Evolutionary conservation across 2,113 vertebrate genomes (phyloP).

Genomic region (Nothocercus julius): DNA sequence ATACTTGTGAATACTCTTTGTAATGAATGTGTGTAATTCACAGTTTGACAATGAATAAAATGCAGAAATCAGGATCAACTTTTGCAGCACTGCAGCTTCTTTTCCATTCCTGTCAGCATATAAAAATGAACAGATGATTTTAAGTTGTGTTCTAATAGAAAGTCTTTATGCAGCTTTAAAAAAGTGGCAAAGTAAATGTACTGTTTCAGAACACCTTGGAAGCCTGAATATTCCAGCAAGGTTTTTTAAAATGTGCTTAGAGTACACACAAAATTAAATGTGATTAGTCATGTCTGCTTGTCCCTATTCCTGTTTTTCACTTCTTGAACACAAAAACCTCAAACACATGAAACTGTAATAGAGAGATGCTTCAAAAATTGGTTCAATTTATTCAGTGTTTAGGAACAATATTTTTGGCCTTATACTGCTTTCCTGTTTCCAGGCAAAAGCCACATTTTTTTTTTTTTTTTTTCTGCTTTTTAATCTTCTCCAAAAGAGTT

Average conservation of each 20-base stretch:
- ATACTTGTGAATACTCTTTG: constrained; percentile 21
- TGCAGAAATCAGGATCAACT: not conserved
- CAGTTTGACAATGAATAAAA: not conserved
- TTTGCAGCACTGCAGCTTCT: not conserved
- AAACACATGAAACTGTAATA: constrained; percentile 12
- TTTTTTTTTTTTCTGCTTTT: not conserved
- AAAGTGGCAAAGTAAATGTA: not conserved
- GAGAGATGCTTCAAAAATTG: constrained; percentile 42
- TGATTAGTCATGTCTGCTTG: constrained; percentile 41
- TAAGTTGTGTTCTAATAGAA: not conserved
- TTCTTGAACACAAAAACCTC: constrained; percentile 31
- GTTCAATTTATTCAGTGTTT: constrained; percentile 29
- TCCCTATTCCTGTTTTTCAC: constrained; percentile 48
- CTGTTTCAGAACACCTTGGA: constrained; percentile 25
- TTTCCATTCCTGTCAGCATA: not conserved
- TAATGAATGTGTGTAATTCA: constrained; percentile 9
- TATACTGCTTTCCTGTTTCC: not conserved
- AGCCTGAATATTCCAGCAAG: constrained; percentile 42
- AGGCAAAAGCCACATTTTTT: constrained; percentile 56
- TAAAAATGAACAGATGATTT: not conserved
- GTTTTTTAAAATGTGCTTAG: constrained; percentile 7
- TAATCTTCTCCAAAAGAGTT: constrained; percentile 30
- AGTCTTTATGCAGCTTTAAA: constrained; percentile 11
- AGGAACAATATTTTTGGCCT: constrained; percentile 58
- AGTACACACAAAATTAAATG: constrained; percentile 43